Base-by-base conservation (phyloP, 1,140 invertebrate genomes). In the Anagrus nilaparvatae region DNA sequence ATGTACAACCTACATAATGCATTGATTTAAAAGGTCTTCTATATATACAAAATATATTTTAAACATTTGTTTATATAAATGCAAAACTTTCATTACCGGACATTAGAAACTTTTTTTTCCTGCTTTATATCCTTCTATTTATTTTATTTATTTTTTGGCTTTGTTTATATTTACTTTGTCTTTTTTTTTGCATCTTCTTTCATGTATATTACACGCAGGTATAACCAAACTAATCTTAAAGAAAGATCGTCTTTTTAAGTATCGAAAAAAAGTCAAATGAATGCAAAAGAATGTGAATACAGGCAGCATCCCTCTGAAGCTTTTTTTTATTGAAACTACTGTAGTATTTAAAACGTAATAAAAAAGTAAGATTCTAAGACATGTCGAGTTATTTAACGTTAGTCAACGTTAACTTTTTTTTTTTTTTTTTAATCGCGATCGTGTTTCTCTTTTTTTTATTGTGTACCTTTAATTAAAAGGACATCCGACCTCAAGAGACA, bases 381-480 rank as follows among this genome's bases (percentile, higher is more conserved):
- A 30, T 24, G 35, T 44, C 30, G 35, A 29, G 43, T 44, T 35
- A 38, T 39, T 44, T 44, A 44, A 44, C 43, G 38, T 44, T 33
- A 44, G 38, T 44, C 35, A 36, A 44, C 43, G 43, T 44, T 44
- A 44, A 44, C 17, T 44, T 44, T 29, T n/a, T n/a, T n/a, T n/a
- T n/a, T n/a, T n/a, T n/a, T n/a, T n/a, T 35, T n/a, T 35, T 44
- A 44, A 44, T 44, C 43, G 43, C 21, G 43, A 39, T 44, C 42
- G 27, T 31, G 28, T 37, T 44, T 39, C 43, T 44, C 28, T 44
- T 39, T 44, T n/a, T n/a, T n/a, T n/a, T n/a, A n/a, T n/a, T n/a
- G n/a, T n/a, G n/a, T n/a, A 36, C 21, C 43, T 35, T 23, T 40
- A 45, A 45, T 45, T 45, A 45, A 45, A 44, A 44, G 35, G 43